A percentile compares a stretch with the other conserved stretches of the same genome.
Conservation (phyloP, 2,113 vertebrate genomes). For the Cepphus grylle region DNA sequence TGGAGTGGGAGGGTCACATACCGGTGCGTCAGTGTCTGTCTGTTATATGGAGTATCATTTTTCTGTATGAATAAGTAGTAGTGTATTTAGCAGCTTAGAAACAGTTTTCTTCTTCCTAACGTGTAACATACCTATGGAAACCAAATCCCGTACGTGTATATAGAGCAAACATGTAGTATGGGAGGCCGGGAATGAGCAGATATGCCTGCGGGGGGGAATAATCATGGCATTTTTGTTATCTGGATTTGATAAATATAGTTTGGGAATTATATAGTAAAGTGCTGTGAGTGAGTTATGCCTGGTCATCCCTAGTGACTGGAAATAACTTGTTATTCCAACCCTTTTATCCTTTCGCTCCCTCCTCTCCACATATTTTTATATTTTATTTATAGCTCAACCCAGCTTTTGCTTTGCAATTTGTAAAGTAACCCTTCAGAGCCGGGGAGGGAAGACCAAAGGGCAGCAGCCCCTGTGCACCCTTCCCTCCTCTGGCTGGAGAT, state of each 20-base stretch:
- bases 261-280: slow-evolving; percentile 20
- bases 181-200: not conserved
- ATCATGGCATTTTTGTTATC: slow-evolving; percentile 9
- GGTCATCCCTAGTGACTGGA: slow-evolving; percentile 42
- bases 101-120: not conserved
- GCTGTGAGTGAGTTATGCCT: slow-evolving; percentile 52
- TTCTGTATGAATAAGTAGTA: not conserved
- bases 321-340: slow-evolving; percentile 61
- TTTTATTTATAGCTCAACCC: slow-evolving; percentile 26
- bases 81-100: not conserved
- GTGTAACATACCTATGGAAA: not conserved
- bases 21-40: not conserved
- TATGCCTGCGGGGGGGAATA: not conserved
- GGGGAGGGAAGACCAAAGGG: not conserved
- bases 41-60: not conserved
- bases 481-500: not conserved
- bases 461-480: not conserved
- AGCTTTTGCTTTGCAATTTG: slow-evolving; percentile 3
- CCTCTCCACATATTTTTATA: slow-evolving; percentile 16
- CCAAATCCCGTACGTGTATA: not conserved
- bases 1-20: not conserved
- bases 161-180: not conserved
- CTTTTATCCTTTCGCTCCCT: slow-evolving; percentile 34
- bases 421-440: slow-evolving; percentile 7
- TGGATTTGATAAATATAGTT: slow-evolving; percentile 24